Evolutionary conservation across 1,140 invertebrate genomes (phyloP).

Genomic region (Pseudomyrmex pallidus): DNA sequence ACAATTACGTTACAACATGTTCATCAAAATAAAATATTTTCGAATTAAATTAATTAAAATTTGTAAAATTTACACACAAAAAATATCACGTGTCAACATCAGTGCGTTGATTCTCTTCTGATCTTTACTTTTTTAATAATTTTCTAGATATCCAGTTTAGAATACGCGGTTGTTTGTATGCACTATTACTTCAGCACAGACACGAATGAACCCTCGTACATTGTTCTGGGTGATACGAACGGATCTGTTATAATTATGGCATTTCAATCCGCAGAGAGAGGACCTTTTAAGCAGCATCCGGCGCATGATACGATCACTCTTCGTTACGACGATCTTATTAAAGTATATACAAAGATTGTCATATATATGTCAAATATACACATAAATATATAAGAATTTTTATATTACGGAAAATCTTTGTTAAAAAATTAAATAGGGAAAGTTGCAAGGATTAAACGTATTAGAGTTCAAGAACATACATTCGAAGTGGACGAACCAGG

Average conservation of each 20-base stretch:
- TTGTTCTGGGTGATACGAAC: constrained; percentile 89
- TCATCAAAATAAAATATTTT: no score
- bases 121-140: background rate
- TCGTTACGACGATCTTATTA: constrained; percentile 86
- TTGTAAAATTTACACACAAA: no score
- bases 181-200: constrained; percentile 87
- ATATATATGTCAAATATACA: background rate
- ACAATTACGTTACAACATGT: no score
- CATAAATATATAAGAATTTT: background rate
- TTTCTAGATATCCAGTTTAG: constrained; percentile 80
- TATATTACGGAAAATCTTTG: constrained; percentile 4
- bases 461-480: constrained; percentile 87
- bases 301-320: constrained; percentile 86
- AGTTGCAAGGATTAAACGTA: constrained; percentile 81
- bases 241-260: constrained; percentile 88
- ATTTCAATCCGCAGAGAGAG: constrained; percentile 86
- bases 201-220: constrained; percentile 85
- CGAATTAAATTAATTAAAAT: no score
- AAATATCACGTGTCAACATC: no score
- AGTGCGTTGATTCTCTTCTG: no score
- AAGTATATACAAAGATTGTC: constrained; percentile 74
- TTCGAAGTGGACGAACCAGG: constrained; percentile 87
- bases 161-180: constrained; percentile 84
- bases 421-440: constrained; percentile 67
- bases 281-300: constrained; percentile 88